Base-by-base conservation (phyloP, 2,888 invertebrate species). In the Bombyx huttoni region DNA sequence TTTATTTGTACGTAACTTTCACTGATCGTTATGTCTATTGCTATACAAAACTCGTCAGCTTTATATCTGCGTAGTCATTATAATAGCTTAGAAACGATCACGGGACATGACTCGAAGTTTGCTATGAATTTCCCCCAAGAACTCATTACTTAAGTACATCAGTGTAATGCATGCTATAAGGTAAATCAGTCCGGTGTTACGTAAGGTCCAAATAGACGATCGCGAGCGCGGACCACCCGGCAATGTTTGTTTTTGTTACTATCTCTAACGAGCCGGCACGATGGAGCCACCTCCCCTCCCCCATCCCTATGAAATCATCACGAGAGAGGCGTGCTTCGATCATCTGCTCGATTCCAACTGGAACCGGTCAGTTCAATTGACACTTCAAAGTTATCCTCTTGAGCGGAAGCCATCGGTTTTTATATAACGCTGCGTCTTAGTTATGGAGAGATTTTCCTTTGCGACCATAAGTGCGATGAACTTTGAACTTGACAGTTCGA, bases 171-270 rank as follows among this genome's bases (percentile, higher is more conserved):
- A 24, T 24, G 62, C 60, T 62, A 64, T 62, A 57, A 65, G 60
- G 64, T 61, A 70, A 70, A 73, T 71, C 64, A 64, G 61, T 63
- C 57, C 55, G 60, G 51, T 56, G 58, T 65, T 61, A 61, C 59
- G 56, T 63, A 70, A 67, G 58, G 53, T 58, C 56, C 56, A 62
- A 59, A 56, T 56, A 57, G 53, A 53, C 64, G 62, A 59, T 66
- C 59, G 62, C 58, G 61, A 59, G 55, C 56, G 57, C 53, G 62
- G 78, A 73, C 80, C 78, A 77, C 76, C 78, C 75, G 60, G 70
- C 56, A 67, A 63, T 74, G 70, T 77, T 76, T 77, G 75, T 75
- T 76, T 75, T 74, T 71, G 66, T 70, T 70, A 63, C 61, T 57
- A 56, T 62, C 58, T 61, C 60, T 64, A 66, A 68, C 69, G 63